Evolutionary conservation across 64 coral and sea anemone species (phyloP), one percentile per base, ranked within the genome.

Genomic region (Actinia equina): DNA sequence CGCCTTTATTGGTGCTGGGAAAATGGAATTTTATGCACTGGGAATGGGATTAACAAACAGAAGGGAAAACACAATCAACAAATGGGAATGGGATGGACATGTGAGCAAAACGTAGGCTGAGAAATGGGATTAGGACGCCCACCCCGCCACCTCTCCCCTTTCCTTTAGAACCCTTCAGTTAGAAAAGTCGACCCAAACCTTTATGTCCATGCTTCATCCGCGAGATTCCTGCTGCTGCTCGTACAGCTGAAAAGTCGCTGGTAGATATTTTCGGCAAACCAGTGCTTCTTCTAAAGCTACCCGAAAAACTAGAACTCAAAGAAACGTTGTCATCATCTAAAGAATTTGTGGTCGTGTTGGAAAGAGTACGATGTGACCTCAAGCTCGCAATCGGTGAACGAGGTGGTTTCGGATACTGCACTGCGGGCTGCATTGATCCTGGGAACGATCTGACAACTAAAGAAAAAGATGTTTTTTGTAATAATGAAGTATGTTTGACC

Each of bases 321-420:
- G 94, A 96, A 15, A 88, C 77, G 55, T 86, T 83, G 59, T 96
- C 94, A 43, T 92, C 91, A 78, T 96, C 94, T 18, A 71, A 71
- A 14, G 94, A 96, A 67, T 59, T 76, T 1, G 83, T 64, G 6
- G 88, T 90, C 61, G 70, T 85, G 20, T 82, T 87, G 37, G 94
- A 92, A 71, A 89, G 19, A 15, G 82, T 82, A 15, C 87, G 94
- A 43, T 89, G 87, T 26, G 79, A 37, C 79, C 89, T 54, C 46
- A 57, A 37, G 84, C 79, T 86, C 17, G 30, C 30, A 0, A 37
- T 37, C 30, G 78, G 78, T 87, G 94, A 91, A 44, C 89, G 53
- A 52, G 82, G 82, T 19, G 82, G 82, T 59, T 52, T 84, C 0
- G 82, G 82, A 45, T 78, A 78, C 76, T 43, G 76, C 3, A 78